Evolutionary conservation across 2,888 invertebrate species (phyloP).

Genomic region (Loripinus fragilis): DNA sequence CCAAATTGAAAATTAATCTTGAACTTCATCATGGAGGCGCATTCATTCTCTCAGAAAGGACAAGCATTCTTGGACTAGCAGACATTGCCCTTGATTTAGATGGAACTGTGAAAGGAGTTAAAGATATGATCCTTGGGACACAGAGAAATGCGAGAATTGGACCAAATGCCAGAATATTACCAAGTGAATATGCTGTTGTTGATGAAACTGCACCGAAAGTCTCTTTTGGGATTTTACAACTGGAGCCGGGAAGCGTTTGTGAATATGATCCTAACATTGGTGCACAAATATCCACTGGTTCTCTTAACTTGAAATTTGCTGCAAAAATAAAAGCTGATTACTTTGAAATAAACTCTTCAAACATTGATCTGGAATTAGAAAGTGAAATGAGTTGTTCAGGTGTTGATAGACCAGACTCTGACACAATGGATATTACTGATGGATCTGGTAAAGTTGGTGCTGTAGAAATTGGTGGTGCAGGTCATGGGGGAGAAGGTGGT

Average conservation of each 20-base stretch:
- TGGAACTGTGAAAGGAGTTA: constrained; percentile 68
- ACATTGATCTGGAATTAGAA: constrained; percentile 67
- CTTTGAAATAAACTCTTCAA: constrained; percentile 64
- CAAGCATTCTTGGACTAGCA: constrained; percentile 68
- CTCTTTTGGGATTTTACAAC: constrained; percentile 69
- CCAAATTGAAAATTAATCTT: constrained; percentile 71
- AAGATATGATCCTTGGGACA: constrained; percentile 66
- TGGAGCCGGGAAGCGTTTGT: constrained; percentile 69
- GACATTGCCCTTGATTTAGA: constrained; percentile 69
- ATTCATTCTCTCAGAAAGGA: constrained; percentile 72
- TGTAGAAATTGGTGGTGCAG: constrained; percentile 64
- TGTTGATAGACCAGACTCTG: constrained; percentile 54
- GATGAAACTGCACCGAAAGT: constrained; percentile 54
- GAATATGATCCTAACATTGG: constrained; percentile 70
- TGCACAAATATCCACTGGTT: constrained; percentile 65
- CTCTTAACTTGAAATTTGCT: constrained; percentile 66
- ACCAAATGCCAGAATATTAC: constrained; percentile 67
- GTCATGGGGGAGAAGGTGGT: constrained; percentile 71
- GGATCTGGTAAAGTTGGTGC: constrained; percentile 50
- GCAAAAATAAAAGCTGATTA: constrained; percentile 67
- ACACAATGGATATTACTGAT: constrained; percentile 54
- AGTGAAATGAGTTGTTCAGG: constrained; percentile 67
- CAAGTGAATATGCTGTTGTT: constrained; percentile 57
- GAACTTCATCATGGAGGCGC: constrained; percentile 74
- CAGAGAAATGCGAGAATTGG: constrained; percentile 70